These are phyloP conservation scores for Busseola fusca DNA, from an alignment of 2,888 invertebrate genomes.

Conservation along the genomic window DNA sequence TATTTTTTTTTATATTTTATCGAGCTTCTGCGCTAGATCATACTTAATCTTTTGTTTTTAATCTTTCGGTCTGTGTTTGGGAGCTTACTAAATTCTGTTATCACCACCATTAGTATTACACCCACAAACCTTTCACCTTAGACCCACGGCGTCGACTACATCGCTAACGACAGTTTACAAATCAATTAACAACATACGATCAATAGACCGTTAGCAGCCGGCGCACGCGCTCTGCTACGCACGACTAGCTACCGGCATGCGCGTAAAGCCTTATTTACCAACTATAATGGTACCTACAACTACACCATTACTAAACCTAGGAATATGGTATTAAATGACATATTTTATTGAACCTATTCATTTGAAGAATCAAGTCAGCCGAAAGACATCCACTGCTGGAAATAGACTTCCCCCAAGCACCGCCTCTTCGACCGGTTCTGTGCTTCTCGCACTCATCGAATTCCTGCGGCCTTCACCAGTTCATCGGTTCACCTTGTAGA, in stretches of 20 bases:
- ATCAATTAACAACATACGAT: slow-evolving; percentile 59
- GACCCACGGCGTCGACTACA: not conserved
- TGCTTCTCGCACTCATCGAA: not conserved
- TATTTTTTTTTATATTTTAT: not conserved
- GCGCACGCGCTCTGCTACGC: slow-evolving; percentile 68
- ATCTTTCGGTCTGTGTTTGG: not conserved
- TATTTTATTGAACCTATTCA: not conserved
- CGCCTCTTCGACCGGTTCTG: not conserved
- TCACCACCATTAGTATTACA: not conserved
- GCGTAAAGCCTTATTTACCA: slow-evolving; percentile 56
- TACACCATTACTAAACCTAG: not conserved
- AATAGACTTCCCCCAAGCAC: not conserved
- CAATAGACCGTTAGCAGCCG: slow-evolving; percentile 50
- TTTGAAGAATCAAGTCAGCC: not conserved
- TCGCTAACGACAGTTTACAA: slow-evolving; percentile 52
- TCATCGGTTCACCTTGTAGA: not conserved
- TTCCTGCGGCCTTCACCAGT: not conserved
- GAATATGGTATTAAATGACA: not conserved
- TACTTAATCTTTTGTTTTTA: not conserved
- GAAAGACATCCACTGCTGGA: not conserved
- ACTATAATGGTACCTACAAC: no score
- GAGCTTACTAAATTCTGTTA: not conserved
- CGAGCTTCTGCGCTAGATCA: not conserved
- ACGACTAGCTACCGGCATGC: slow-evolving; percentile 73
- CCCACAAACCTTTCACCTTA: slow-evolving; percentile 1